Conservation (phyloP, 2,888 invertebrate species). For the Portevinia maculata region DNA sequence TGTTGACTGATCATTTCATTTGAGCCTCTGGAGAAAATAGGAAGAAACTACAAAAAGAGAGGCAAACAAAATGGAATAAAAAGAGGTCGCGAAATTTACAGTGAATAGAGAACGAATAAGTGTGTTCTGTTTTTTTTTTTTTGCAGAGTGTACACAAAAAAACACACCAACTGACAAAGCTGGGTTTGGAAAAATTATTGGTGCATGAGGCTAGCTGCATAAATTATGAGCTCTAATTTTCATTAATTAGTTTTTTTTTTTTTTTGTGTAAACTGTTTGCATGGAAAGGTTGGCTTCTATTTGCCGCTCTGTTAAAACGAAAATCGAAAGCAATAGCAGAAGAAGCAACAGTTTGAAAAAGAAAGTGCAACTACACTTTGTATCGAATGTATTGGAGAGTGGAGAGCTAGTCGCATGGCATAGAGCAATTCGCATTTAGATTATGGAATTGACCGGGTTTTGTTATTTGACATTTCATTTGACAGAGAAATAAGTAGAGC, state of each 20-base stretch:
- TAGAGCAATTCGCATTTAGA: conserved; percentile 5
- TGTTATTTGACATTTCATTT: conserved; percentile 31
- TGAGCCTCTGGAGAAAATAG: conserved; percentile 68
- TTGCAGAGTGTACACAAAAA: conserved; percentile 38
- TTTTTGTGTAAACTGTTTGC: conserved; percentile 10
- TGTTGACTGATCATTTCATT: conserved; percentile 58
- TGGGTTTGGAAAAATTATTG: conserved; percentile 74
- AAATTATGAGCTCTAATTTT: conserved; percentile 73
- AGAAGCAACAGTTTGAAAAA: conserved; percentile 57
- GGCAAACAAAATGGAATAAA: conserved; percentile 71
- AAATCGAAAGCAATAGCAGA: conserved; percentile 67
- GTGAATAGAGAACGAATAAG: conserved; percentile 66
- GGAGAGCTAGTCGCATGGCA: conserved; percentile 4
- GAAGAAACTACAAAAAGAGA: conserved; percentile 74
- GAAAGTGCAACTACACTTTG: conserved; percentile 60
- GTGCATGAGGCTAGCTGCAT: conserved; percentile 73
- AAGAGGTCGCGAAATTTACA: conserved; percentile 58
- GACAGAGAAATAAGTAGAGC: conserved; percentile 1
- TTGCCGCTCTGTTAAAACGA: conserved; percentile 68
- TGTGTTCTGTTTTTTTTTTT: conserved; percentile 58
- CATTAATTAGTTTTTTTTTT: conserved; percentile 44
- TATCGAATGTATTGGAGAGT: conserved; percentile 5
- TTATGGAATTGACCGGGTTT: conserved; percentile 30
- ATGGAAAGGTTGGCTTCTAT: conserved; percentile 39
- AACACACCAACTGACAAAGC: conserved; percentile 17